Evolutionary conservation across 2,888 invertebrate genomes (phyloP).

Genomic region (Gnatocerus cornutus): DNA sequence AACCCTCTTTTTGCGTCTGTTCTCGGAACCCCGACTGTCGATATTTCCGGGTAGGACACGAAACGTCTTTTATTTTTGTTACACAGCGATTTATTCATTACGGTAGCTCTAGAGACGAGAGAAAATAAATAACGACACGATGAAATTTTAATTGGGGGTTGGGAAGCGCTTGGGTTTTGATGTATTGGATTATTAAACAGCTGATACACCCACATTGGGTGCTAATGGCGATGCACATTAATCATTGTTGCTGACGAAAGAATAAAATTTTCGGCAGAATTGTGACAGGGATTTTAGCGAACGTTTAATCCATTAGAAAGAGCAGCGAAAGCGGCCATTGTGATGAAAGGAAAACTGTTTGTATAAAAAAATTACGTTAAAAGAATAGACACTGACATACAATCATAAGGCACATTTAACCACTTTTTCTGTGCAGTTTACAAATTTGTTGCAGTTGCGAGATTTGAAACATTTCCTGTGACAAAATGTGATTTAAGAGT

Average conservation of each 20-base stretch:
- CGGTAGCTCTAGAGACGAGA: neutral
- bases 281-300: neutral
- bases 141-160: slow-evolving; percentile 29
- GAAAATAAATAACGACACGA: slow-evolving; percentile 16
- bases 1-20: slow-evolving; percentile 43
- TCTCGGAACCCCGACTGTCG: slow-evolving; percentile 35
- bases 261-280: neutral
- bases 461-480: no score
- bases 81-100: slow-evolving; percentile 20
- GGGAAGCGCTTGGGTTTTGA: slow-evolving; percentile 12
- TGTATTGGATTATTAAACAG: slow-evolving; percentile 34
- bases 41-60: slow-evolving; percentile 23
- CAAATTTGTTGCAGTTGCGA: no score
- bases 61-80: slow-evolving; percentile 24
- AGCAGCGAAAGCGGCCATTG: no score
- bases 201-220: slow-evolving; percentile 19
- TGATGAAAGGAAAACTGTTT: no score
- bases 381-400: no score
- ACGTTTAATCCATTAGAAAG: slow-evolving; percentile 5
- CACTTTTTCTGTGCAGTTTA: no score
- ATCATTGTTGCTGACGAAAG: slow-evolving; percentile 16
- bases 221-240: slow-evolving; percentile 28
- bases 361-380: no score
- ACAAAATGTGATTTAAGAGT: no score
- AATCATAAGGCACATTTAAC: no score